phyloP scores from a whole-genome alignment of 1,140 invertebrate species.

The Andrena cerasifolii region DNA sequence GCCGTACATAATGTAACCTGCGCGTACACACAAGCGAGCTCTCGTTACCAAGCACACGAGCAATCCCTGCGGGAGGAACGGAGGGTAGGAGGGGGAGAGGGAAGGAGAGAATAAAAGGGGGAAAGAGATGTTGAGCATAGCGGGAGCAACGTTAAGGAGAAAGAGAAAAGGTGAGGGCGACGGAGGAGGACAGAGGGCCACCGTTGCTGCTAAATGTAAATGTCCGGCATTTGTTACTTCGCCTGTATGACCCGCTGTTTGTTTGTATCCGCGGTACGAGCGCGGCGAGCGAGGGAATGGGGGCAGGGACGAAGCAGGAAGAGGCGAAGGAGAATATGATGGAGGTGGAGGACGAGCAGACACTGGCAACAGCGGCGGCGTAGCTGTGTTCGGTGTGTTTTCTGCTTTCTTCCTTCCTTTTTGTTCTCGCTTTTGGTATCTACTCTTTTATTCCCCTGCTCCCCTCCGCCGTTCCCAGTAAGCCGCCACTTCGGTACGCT shows the following conservation, averaged over 20 bases:
- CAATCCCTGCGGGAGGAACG: slow-evolving; percentile 26
- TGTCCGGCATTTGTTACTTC: slow-evolving; percentile 80
- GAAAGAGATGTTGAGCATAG: slow-evolving; percentile 24
- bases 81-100: slow-evolving; percentile 1
- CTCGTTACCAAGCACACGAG: slow-evolving; percentile 56
- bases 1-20: slow-evolving; percentile 57
- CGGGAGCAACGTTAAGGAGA: slow-evolving; percentile 13
- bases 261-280: slow-evolving; percentile 74
- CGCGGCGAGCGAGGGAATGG: slow-evolving; percentile 35
- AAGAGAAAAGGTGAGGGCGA: slow-evolving; percentile 23
- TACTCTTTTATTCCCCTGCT: slow-evolving; percentile 69
- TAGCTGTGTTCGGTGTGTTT: slow-evolving; percentile 44
- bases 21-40: slow-evolving; percentile 49
- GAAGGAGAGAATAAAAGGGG: slow-evolving; percentile 30
- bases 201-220: slow-evolving; percentile 79
- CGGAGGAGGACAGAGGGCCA: slow-evolving; percentile 15
- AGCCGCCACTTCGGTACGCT: slow-evolving; percentile 72
- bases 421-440: slow-evolving; percentile 49
- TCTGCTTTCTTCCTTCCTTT: too few relatives aligned
- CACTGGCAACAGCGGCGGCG: slow-evolving; percentile 39
- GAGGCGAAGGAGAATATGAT: slow-evolving; percentile 32
- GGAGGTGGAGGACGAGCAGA: slow-evolving; percentile 52
- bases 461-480: slow-evolving; percentile 39
- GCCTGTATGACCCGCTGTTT: slow-evolving; percentile 78
- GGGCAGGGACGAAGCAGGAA: slow-evolving; percentile 3